Evolutionary conservation across 1,140 invertebrate species (phyloP), one percentile per base, ranked within the genome.

Genomic region (Pseudomyrmex gracilis): DNA sequence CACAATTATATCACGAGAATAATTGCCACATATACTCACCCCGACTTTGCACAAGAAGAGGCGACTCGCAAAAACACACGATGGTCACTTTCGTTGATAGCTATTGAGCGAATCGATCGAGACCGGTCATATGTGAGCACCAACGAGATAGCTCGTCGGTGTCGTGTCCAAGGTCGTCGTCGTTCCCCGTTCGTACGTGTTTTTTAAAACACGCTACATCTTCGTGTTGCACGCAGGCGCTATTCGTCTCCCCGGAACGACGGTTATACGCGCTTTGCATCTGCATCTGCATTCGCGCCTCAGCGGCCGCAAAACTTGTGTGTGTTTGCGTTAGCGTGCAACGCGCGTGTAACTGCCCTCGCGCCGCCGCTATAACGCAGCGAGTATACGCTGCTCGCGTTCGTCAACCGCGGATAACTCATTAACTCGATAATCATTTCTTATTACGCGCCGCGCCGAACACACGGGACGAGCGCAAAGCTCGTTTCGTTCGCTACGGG

Each of bases 381-480:
- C 47, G 45, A 7, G 34, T 34, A 34, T 34, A 34, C 34, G 34
- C 34, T 53, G 12, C 49, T 51, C 68, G 22, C 55, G 70, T 71
- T 71, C 73, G 85, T 86, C 85, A 85, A 80, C 83, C 85, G 61
- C n/a, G 47, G 22, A 66, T 34, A 34, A 68, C 67, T 86, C 73
- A 78, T 86, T 86, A 78, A 67, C 83, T 82, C 61, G 17, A 22
- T 34, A 77, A 85, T 73, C 71, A 80, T 86, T 73, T 80, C 85
- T 74, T 73, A 78, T 86, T 86, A 67, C 24, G 55, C 45, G 47
- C 34, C 9, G 58, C 64, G 45, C 15, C 43, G 76, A 55, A 45
- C 49, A 12, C 17, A 9, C 2, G 17, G 4, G n/a, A 73, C 57
- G 57, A 34, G 34, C 34, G 34, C 5, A 34, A n/a, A n/a, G 57